A percentile compares a stretch with the other conserved stretches of the same genome.
These are phyloP conservation scores for Brachylomia viminalis DNA, from an alignment of 2,888 invertebrate genomes.

Conservation along the genomic window DNA sequence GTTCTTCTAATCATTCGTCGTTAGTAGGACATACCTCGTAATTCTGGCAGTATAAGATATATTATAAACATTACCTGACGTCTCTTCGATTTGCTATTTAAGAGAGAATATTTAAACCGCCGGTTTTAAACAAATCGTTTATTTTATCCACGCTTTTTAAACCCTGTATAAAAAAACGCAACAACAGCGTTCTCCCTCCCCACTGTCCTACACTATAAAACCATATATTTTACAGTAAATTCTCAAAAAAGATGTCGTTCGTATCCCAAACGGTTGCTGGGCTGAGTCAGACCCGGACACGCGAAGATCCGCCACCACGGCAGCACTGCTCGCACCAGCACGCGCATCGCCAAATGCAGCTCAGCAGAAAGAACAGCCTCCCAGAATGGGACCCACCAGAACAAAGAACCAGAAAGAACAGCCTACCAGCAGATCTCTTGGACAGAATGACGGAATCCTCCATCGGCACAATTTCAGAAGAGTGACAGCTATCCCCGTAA, in stretches of 20 bases:
- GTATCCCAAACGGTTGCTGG: slow-evolving; percentile 90
- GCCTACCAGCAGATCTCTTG: slow-evolving; percentile 85
- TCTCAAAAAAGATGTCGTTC: slow-evolving; percentile 85
- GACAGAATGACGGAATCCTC: slow-evolving; percentile 79
- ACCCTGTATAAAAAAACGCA: not conserved
- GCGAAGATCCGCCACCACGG: slow-evolving; percentile 84
- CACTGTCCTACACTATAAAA: slow-evolving; percentile 54
- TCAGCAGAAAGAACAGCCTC: slow-evolving; percentile 87
- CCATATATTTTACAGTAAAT: slow-evolving; percentile 76
- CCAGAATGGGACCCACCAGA: slow-evolving; percentile 89
- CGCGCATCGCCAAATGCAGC: slow-evolving; percentile 83
- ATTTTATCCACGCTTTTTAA: slow-evolving; percentile 16
- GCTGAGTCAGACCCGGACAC: slow-evolving; percentile 83
- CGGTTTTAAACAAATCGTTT: slow-evolving; percentile 2
- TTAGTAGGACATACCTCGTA: not conserved
- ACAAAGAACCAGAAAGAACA: slow-evolving; percentile 85
- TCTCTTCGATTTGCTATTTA: not conserved
- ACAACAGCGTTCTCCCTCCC: slow-evolving; percentile 16
- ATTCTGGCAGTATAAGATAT: slow-evolving; percentile 5
- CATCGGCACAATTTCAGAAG: slow-evolving; percentile 77
- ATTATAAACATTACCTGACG: not conserved
- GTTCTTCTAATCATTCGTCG: slow-evolving; percentile 18
- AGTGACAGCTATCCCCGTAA: slow-evolving; percentile 88
- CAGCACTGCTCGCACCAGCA: slow-evolving; percentile 89
- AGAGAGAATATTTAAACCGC: not conserved